Base-by-base conservation (phyloP, 2,888 invertebrate genomes). In the Drosophila longiperda region DNA sequence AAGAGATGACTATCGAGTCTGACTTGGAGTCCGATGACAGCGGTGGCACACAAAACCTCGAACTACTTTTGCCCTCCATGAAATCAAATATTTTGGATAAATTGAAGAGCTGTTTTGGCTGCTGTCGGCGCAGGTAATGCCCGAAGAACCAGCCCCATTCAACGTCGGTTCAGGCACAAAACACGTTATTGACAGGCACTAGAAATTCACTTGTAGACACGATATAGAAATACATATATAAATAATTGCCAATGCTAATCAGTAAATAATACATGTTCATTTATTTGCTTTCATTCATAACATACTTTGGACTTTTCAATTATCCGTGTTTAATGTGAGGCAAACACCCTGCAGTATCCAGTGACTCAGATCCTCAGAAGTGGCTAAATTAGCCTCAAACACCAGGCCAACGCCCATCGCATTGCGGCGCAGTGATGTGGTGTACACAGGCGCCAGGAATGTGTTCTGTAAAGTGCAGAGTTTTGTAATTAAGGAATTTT, bases 281-380 rank as follows among this genome's bases (percentile, higher is more conserved):
- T 71, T 78, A 83, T 79, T 83, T 74, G 83, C 72, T 66, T 52
- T 65, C 72, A 70, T 54, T 40, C 26, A 68, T 45, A 8, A 53
- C 9, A 49, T 9, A 34, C 48, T 50, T 58, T 20, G 34, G 66
- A 58, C 66, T 62, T 71, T 52, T 63, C 8, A 80, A 89, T 45
- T 67, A 62, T 98, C 98, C 0, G 96, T 96, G 92, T 98, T 98
- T 88, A 98, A 94, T 65, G 97, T 95, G 60, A 98, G 95, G 91
- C 97, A 98, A 74, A 98, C 97, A 15, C 98, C 98, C 92, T 98
- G 98, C 55, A 98, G 93, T 40, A 98, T 94, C 98, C 98, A 98
- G 92, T 97, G 97, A 90, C 97, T 98, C 75, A 94, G 93, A 92
- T 98, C 98, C 90, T 97, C 97, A 0, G 95, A 93, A 1, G 98